Evolutionary conservation across 2,113 vertebrate genomes (phyloP), one percentile per base, ranked within the genome.

Genomic region (Bagarius yarrelli): DNA sequence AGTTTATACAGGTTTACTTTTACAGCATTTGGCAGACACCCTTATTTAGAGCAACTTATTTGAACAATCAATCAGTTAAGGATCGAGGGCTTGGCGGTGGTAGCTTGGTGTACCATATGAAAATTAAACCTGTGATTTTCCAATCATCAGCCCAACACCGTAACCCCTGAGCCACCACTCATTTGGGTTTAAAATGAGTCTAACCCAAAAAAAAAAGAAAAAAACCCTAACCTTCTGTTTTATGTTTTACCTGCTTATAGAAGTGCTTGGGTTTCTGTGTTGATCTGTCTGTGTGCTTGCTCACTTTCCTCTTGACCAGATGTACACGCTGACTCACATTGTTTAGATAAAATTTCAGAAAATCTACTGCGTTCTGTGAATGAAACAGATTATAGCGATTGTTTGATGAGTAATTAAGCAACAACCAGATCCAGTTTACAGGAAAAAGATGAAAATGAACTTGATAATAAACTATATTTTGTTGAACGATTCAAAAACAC

Each of bases 191-290:
- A 15, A 40, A 30, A 70, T 21, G 23, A 47, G 36, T 50, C 9
- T 50, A 30, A 56, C 21, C n/a, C n/a, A n/a, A n/a, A n/a, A n/a
- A n/a, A n/a, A n/a, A n/a, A n/a, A n/a, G n/a, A 56, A 19, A 56
- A 23, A 21, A 4, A 56, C n/a, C n/a, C n/a, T n/a, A n/a, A 27
- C 4, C 13, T 30, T 50, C 15, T 52, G 69, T 14, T 55, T 77
- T 50, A n/a, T 30, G 23, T 55, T 36, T 76, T 57, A 85, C 84
- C 82, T 86, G 53, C 63, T 81, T 27, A 23, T 27, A 13, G 67
- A 70, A 47, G 50, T 30, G 19, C 44, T 79, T 61, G 80, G 30
- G 34, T 25, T 70, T 14, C 55, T 82, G 44, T 61, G 53, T 30
- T 67, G 69, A 66, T 55, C 25, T 34, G 44, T 64, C 52, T 16